Percentiles rank a stretch among this genome's conserved stretches.
phyloP scores from a whole-genome alignment of 2,113 vertebrate genomes.

The Chloebia gouldiae region DNA sequence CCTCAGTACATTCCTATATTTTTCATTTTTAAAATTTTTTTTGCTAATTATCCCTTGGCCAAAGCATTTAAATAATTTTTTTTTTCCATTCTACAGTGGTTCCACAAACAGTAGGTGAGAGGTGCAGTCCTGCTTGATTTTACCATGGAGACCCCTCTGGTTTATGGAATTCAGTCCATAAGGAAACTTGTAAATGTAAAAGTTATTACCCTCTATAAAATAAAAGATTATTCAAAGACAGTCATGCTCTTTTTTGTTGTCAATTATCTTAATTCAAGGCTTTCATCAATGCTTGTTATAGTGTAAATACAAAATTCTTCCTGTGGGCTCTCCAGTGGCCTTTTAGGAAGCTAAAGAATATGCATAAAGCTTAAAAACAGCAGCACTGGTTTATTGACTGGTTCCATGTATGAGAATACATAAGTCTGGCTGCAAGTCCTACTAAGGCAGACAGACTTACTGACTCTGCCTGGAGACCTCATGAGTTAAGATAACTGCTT shows the following conservation, averaged over 20 bases:
- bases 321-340: background rate
- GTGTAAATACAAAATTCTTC: background rate
- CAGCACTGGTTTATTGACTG: background rate
- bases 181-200: background rate
- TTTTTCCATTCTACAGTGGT: background rate
- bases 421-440: background rate
- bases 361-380: background rate
- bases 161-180: background rate
- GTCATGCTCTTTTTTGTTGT: background rate
- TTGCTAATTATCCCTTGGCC: background rate
- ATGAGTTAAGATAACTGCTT: background rate
- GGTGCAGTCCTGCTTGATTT: background rate
- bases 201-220: background rate
- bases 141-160: background rate
- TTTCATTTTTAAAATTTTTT: background rate
- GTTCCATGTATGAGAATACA: background rate
- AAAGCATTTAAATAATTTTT: background rate
- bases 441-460: background rate
- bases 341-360: background rate
- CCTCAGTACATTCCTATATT: background rate
- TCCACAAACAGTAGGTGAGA: background rate
- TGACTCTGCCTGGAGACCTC: background rate
- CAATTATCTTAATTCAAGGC: background rate
- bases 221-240: background rate
- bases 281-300: background rate